Evolutionary conservation across 2,113 vertebrate genomes (phyloP).

Genomic region (Falco punctatus): DNA sequence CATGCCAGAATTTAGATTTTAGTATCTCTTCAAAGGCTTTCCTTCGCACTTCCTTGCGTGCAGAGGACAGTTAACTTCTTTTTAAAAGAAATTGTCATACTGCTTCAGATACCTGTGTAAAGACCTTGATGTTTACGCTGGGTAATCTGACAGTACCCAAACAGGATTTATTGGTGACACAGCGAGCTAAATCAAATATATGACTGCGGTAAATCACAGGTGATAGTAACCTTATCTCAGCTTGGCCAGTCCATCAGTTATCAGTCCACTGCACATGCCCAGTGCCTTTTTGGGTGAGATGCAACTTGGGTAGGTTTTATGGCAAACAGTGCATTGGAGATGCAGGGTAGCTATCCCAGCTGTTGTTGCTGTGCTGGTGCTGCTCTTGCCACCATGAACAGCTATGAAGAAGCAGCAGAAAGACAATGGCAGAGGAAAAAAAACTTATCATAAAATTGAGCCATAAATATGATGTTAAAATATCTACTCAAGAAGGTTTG

Average conservation of each 20-base stretch:
- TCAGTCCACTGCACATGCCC: not conserved
- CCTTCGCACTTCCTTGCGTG: not conserved
- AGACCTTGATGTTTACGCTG: not conserved
- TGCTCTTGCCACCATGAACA: not conserved
- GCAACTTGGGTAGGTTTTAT: rapidly evolving
- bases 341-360: not conserved
- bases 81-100: not conserved
- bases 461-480: not conserved
- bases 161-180: not conserved
- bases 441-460: not conserved
- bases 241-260: not conserved
- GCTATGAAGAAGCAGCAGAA: not conserved
- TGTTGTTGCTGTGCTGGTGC: not conserved
- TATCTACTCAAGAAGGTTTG: not conserved
- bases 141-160: not conserved
- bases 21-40: not conserved
- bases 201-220: not conserved
- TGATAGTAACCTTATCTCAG: not conserved
- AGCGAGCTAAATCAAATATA: not conserved
- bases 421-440: not conserved
- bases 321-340: not conserved
- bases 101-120: not conserved
- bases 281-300: not conserved
- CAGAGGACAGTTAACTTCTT: not conserved
- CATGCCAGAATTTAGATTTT: not conserved